Percentiles rank a stretch among this genome's conserved stretches.
Evolutionary conservation across 2,888 invertebrate genomes (phyloP).

Genomic region (Apoderus coryli): DNA sequence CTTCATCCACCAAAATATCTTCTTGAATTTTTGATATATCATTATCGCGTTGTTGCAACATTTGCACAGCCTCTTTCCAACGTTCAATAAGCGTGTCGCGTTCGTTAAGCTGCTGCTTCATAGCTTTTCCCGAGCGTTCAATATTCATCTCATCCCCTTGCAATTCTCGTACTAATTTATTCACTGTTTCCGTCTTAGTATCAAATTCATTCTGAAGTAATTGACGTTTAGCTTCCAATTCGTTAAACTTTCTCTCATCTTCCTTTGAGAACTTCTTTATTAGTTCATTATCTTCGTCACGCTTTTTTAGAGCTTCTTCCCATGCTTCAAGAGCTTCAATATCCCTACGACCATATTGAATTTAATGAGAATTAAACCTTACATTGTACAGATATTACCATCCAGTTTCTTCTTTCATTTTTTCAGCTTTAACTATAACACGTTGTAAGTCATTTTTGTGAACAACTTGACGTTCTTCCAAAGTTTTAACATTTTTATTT

Average conservation of each 20-base stretch:
- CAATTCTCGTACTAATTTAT: slow-evolving; percentile 37
- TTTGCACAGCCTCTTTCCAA: slow-evolving; percentile 57
- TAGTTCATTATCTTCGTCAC: slow-evolving; percentile 53
- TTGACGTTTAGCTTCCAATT: slow-evolving; percentile 40
- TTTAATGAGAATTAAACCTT: no score
- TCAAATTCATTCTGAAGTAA: slow-evolving; percentile 36
- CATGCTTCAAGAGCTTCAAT: slow-evolving; percentile 52
- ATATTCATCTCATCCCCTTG: slow-evolving; percentile 37
- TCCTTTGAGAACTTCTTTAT: slow-evolving; percentile 57
- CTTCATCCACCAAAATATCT: slow-evolving; percentile 18
- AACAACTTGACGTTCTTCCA: slow-evolving; percentile 34
- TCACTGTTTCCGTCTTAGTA: slow-evolving; percentile 31
- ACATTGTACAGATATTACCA: no score
- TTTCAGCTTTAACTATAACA: slow-evolving; percentile 42
- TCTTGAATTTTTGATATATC: slow-evolving; percentile 40
- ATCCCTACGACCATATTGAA: no score
- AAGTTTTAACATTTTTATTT: slow-evolving; percentile 32
- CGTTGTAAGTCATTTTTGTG: slow-evolving; percentile 37
- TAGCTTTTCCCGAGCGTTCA: slow-evolving; percentile 28
- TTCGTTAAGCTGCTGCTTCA: slow-evolving; percentile 44
- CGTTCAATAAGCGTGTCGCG: slow-evolving; percentile 52
- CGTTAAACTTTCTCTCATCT: slow-evolving; percentile 51
- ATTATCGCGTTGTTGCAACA: slow-evolving; percentile 52
- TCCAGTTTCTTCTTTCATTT: slow-evolving; percentile 48
- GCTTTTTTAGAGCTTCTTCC: slow-evolving; percentile 53